Evolutionary conservation across 2,888 invertebrate species (phyloP).

Genomic region (Gymnosoma rotundatum): DNA sequence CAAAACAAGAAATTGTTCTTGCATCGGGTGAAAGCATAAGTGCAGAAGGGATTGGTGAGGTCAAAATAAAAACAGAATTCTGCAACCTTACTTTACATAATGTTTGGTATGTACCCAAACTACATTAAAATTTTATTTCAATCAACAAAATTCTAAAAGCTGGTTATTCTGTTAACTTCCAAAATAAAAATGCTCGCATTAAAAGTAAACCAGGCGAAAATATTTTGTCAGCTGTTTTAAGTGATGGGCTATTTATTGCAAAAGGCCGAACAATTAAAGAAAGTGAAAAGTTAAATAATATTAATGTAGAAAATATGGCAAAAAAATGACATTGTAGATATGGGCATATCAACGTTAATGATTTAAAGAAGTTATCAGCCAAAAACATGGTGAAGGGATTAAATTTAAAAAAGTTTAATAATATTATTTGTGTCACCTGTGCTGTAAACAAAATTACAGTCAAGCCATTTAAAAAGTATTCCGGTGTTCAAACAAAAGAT

Average conservation of each 20-base stretch:
- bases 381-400: constrained; percentile 47
- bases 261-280: no score
- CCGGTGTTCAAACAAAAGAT: constrained; percentile 6
- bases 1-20: constrained; percentile 20
- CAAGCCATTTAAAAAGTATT: constrained; percentile 36
- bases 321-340: no score
- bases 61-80: constrained; percentile 30
- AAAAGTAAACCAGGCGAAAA: constrained; percentile 25
- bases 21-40: constrained; percentile 33
- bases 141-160: constrained; percentile 35
- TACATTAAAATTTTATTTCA: constrained; percentile 50
- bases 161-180: constrained; percentile 13
- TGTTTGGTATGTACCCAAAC: constrained; percentile 44
- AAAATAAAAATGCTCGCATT: background rate
- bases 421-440: constrained; percentile 49
- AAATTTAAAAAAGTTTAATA: background rate
- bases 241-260: constrained; percentile 27
- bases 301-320: no score
- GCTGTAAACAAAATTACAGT: constrained; percentile 44
- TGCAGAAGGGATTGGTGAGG: constrained; percentile 42
- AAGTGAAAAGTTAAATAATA: no score
- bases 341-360: constrained; percentile 44
- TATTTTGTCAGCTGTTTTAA: constrained; percentile 29
- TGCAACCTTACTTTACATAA: constrained; percentile 36
- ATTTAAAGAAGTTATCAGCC: constrained; percentile 24